Conservation (phyloP, 2,888 invertebrate species). For the Cryptocephalus moraei region DNA sequence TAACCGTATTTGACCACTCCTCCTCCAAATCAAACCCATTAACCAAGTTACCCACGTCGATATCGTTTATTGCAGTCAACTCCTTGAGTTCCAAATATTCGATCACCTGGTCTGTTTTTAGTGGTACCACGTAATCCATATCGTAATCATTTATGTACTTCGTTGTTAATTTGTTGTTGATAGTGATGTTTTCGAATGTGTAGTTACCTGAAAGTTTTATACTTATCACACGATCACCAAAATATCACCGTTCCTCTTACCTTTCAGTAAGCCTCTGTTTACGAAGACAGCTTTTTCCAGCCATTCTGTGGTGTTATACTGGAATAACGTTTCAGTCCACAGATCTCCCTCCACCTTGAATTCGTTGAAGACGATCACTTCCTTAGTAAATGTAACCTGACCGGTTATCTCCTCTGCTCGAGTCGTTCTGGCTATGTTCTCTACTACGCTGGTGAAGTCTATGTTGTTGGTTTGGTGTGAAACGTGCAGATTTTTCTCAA, state of each 20-base stretch:
- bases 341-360: slow-evolving; percentile 26
- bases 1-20: slow-evolving; percentile 42
- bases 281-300: slow-evolving; percentile 36
- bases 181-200: slow-evolving; percentile 34
- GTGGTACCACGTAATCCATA: slow-evolving; percentile 38
- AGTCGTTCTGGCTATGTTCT: slow-evolving; percentile 35
- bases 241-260: slow-evolving; percentile 13
- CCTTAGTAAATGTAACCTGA: slow-evolving; percentile 31
- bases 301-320: slow-evolving; percentile 37
- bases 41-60: slow-evolving; percentile 28
- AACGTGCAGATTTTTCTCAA: slow-evolving; percentile 27
- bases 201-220: slow-evolving; percentile 33
- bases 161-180: slow-evolving; percentile 36
- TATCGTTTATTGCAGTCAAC: slow-evolving; percentile 25
- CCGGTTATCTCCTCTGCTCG: slow-evolving; percentile 28
- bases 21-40: slow-evolving; percentile 38
- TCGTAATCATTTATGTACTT: slow-evolving; percentile 40
- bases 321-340: slow-evolving; percentile 29
- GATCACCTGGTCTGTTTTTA: slow-evolving; percentile 40
- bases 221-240: not conserved
- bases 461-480: slow-evolving; percentile 21
- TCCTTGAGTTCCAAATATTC: slow-evolving; percentile 32
- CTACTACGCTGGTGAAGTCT: slow-evolving; percentile 30
- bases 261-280: slow-evolving; percentile 31
- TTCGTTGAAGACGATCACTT: slow-evolving; percentile 23